Conservation (phyloP, 2,113 vertebrate species). For the Panthera tigris region DNA sequence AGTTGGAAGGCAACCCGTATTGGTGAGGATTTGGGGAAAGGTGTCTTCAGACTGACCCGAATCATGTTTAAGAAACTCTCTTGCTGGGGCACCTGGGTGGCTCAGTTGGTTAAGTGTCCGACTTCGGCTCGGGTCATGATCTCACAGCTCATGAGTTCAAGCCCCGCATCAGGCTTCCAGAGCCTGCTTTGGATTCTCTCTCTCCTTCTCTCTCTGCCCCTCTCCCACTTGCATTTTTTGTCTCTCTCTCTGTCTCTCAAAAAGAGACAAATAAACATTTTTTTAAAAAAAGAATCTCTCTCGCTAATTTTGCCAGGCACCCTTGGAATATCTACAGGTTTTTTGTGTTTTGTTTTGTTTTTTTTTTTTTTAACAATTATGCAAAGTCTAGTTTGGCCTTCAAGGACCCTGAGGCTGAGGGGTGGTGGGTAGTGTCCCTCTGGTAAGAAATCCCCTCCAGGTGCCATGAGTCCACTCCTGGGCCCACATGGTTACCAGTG, state of each 20-base stretch:
- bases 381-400: neutral
- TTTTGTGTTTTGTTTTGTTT: neutral
- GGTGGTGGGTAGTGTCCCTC: neutral
- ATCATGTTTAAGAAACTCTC: rapidly evolving
- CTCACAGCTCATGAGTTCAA: too few relatives aligned
- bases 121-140: too few relatives aligned
- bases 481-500: neutral
- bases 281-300: neutral
- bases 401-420: neutral
- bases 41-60: rapidly evolving
- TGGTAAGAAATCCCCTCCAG: neutral
- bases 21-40: too few relatives aligned
- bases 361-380: neutral
- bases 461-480: neutral
- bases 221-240: too few relatives aligned
- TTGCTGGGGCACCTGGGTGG: neutral
- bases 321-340: neutral
- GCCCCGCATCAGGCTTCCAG: too few relatives aligned
- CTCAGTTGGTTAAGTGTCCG: too few relatives aligned
- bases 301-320: neutral
- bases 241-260: too few relatives aligned
- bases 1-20: rapidly evolving
- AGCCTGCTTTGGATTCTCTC: too few relatives aligned
- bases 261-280: too few relatives aligned
- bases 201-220: too few relatives aligned